phyloP scores from a whole-genome alignment of 2,797 vertebrate genomes.

The Acanthiza pusilla region DNA sequence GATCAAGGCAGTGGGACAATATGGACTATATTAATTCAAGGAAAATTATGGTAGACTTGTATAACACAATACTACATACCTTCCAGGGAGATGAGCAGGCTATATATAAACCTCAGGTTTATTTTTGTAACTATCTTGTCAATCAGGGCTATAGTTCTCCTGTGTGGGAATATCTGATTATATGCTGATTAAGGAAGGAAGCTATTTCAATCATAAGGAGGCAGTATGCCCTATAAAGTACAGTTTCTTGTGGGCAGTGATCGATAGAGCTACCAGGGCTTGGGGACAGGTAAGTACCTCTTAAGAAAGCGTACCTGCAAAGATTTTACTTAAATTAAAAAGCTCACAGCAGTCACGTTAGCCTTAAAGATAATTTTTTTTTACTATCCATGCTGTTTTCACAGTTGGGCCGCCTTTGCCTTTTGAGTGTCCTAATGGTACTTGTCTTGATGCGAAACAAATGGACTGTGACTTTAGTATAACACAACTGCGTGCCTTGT shows the following conservation, averaged over 20 bases:
- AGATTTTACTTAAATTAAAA: not conserved
- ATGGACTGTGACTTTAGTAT: not conserved
- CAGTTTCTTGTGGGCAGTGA: conserved; percentile 29
- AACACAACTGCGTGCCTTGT: not conserved
- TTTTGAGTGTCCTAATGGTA: not conserved
- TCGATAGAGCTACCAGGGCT: not conserved
- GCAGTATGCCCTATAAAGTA: conserved; percentile 20
- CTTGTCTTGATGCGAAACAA: not conserved
- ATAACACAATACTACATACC: conserved; percentile 70
- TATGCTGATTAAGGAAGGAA: conserved; percentile 61
- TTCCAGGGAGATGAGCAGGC: conserved; percentile 59
- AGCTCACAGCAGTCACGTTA: not conserved
- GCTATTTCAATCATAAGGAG: conserved; percentile 64
- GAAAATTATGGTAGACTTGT: conserved; percentile 70
- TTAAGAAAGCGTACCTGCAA: not conserved
- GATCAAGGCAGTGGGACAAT: conserved; percentile 18
- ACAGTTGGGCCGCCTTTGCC: not conserved
- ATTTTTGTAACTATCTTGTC: conserved; percentile 73
- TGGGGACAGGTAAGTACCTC: not conserved
- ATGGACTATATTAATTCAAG: conserved; percentile 43
- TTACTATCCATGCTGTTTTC: not conserved
- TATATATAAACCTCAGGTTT: conserved; percentile 72
- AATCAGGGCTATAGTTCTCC: conserved; percentile 70
- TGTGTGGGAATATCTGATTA: conserved; percentile 59
- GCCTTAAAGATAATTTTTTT: not conserved